Base-by-base conservation (phyloP, 1,140 invertebrate species). In the Amyelois transitella region DNA sequence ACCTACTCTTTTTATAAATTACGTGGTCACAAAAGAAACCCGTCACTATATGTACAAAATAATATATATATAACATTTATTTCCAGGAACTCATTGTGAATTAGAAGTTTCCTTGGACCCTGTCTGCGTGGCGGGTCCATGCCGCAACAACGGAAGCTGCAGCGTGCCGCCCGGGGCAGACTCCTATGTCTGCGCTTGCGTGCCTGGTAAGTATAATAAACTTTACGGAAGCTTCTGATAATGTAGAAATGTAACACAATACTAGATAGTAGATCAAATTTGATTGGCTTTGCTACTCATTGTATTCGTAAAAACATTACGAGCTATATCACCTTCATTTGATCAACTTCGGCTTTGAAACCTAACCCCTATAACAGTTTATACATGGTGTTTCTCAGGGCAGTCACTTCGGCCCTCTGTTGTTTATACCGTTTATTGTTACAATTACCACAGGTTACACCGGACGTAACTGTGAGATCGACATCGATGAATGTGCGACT, bases 61-160 rank as follows among this genome's bases (percentile, higher is more conserved):
- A n/a, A n/a, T n/a, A n/a, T n/a, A n/a, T n/a, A n/a, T n/a, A n/a
- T n/a, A n/a, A n/a, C n/a, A n/a, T n/a, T n/a, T n/a, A n/a, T n/a
- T n/a, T n/a, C 4, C 18, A 92, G 90, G 96, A 59, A 64, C 81
- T 61, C 90, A 92, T 69, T 98, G 97, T 81, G 96, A 97, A 89
- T 93, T 90, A 60, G 93, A 92, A 78, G 87, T 92, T 57, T 93
- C 91, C 61, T 84, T 91, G 67, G 90, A 93, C 69, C 90, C 92
- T 69, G 78, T 94, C 62, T 98, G 96, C 85, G 90, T 91, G 50
- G 89, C 91, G 20, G 92, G 91, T 74, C 94, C 94, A 0, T 96
- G 95, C 79, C 81, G 86, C 43, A 94, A 96, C 80, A 93, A 93
- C 66, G 94, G 91, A 32, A 91, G 90, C 55, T 95, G 94, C 75